Evolutionary conservation across 2,888 invertebrate species (phyloP), one percentile per base, ranked within the genome.

Genomic region (Melipona beecheii): DNA sequence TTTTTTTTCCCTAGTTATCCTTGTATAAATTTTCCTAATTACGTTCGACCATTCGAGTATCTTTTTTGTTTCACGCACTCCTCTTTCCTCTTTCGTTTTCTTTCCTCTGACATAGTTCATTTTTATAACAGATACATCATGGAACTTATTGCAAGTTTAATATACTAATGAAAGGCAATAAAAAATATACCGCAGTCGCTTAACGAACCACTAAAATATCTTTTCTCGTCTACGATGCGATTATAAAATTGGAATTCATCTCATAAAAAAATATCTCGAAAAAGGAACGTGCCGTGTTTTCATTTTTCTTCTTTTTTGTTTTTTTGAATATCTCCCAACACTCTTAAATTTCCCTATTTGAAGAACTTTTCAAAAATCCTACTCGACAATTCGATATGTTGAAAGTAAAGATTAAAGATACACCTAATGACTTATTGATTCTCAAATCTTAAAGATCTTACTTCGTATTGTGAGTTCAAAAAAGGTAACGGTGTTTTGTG

Each of bases 191-290:
- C 62, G 64, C 36, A 36, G 58, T 70, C 50, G 58, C 31, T 24
- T 64, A 66, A 71, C 60, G 60, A 72, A 82, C 56, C 62, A 68
- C 31, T 64, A 64, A 81, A 75, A 21, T 82, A 81, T 82, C n/a
- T 56, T 70, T 43, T 24, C 17, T 43, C 21, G 19, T 50, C 49
- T 73, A 64, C n/a, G 54, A 62, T 24, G 43, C 43, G 43, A 21
- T 58, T 50, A 52, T 66, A 71, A 66, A 71, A 52, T 15, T 60
- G n/a, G 58, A 66, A 64, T 27, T 21, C 9, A 50, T 65, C 64
- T 84, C 71, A 52, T 75, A 79, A 83, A 76, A 84, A 83, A 83
- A 83, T 84, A 83, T 83, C 21, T 84, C 31, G 43, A 13, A n/a
- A 85, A 83, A 79, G 74, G 66, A 75, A 84, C 78, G 21, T 65